Evolutionary conservation across 2,888 invertebrate genomes (phyloP), one percentile per base, ranked within the genome.

Genomic region (Odontothrips loti): DNA sequence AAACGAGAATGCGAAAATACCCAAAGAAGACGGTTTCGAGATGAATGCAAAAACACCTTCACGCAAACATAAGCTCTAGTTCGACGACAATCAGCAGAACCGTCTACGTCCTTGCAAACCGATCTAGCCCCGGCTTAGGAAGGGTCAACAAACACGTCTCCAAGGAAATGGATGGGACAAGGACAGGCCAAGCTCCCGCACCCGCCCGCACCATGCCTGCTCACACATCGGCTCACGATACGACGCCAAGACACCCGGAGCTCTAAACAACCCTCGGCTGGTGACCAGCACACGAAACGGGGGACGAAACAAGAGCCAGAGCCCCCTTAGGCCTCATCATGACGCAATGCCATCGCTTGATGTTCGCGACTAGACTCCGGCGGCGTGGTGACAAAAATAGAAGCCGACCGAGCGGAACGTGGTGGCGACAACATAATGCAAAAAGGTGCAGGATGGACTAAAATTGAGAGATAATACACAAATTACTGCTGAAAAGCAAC

Each of bases 71-170:
- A 43, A 43, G 34, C 34, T 43, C 34, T 4, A 6, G 34, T 6
- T 4, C 34, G 34, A 6, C 34, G 34, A 43, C 34, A 43, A 43
- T 43, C 34, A 6, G 6, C 34, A 43, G 34, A 6, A 6, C 34
- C 34, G 34, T 43, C 34, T 6, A 6, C 34, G 34, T 43, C 34
- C 34, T 43, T 43, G 34, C 34, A 43, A 27, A 27, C 27, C 11
- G 68, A 27, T 75, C 68, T 27, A 27, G 68, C 12, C 68, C 23
- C 8, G 23, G 23, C 68, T 75, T 12, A 15, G 58, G 58, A 58
- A n/a, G 20, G 58, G 68, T 75, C 68, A 75, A 75, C 68, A 75
- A 75, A 27, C 68, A 27, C 68, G 68, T 75, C 68, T 75, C 68
- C 68, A 75, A 75, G 68, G 68, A 27, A 75, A 75, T 75, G 23